These are phyloP conservation scores for Norana najaformis DNA, from an alignment of 2,888 invertebrate species.

Conservation along the genomic window DNA sequence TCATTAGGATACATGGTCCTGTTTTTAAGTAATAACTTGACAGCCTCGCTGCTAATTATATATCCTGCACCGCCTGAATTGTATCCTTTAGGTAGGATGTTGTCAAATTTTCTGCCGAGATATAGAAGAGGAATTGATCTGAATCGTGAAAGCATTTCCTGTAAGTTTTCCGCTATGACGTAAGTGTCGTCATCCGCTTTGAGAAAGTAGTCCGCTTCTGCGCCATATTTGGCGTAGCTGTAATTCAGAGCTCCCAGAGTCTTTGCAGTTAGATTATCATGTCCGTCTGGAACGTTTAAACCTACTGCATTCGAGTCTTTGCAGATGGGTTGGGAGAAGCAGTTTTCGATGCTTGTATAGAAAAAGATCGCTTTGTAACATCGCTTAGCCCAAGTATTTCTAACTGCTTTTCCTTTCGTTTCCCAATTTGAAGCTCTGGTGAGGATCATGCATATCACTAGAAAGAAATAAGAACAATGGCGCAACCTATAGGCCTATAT, in stretches of 20 bases:
- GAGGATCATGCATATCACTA: conserved; percentile 24
- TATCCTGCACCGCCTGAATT: conserved; percentile 22
- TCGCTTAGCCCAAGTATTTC: conserved; percentile 10
- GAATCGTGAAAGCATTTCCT: not conserved
- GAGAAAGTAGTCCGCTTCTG: conserved; percentile 31
- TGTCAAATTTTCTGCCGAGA: not conserved
- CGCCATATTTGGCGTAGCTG: not conserved
- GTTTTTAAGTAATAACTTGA: not conserved
- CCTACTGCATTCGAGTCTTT: not conserved
- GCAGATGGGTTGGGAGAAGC: not conserved
- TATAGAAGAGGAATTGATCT: not conserved
- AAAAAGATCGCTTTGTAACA: not conserved
- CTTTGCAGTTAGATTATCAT: conserved; percentile 3
- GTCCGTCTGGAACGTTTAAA: conserved; percentile 9
- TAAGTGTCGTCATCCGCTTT: conserved; percentile 96
- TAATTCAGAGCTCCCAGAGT: not conserved
- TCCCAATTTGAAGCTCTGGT: conserved; percentile 17
- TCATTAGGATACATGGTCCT: not conserved
- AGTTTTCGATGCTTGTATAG: not conserved
- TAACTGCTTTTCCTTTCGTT: conserved; percentile 16
- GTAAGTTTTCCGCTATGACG: conserved; percentile 89
- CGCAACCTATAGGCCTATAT: too few species aligned
- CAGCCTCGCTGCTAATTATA: conserved; percentile 22
- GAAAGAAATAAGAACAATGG: too few species aligned
- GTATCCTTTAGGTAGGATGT: conserved; percentile 9